Conservation (phyloP, 1,140 invertebrate species). For the Stratiolaelaps scimitus region DNA sequence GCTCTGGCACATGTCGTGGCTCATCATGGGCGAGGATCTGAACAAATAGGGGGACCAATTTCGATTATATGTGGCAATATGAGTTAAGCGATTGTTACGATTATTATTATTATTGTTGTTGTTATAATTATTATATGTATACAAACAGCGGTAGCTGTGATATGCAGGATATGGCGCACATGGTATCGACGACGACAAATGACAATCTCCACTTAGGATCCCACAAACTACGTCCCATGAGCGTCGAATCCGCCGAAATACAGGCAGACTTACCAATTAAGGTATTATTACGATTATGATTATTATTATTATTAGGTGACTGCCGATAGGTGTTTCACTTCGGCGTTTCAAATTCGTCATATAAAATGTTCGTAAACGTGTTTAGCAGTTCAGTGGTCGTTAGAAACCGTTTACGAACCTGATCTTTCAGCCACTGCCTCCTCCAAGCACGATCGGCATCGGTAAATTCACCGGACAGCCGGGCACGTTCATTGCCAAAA, state of each 20-base stretch:
- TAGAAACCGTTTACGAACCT: conserved; percentile 32
- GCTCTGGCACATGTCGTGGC: conserved; percentile 37
- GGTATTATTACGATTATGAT: no score
- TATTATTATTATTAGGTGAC: no score
- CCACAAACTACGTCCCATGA: no score
- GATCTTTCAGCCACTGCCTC: conserved; percentile 41
- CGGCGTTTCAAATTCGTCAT: background rate
- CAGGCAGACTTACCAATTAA: no score
- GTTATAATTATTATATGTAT: no score
- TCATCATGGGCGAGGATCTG: conserved; percentile 38
- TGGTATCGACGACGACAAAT: no score
- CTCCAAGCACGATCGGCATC: conserved; percentile 39
- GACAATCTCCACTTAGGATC: no score
- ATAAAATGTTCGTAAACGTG: background rate
- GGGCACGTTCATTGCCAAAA: background rate
- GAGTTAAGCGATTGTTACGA: background rate
- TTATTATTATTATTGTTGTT: no score
- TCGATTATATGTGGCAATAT: background rate
- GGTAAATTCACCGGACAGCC: conserved; percentile 35
- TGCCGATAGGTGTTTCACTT: no score
- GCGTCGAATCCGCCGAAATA: no score
- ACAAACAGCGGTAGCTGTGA: no score
- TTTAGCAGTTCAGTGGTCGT: background rate
- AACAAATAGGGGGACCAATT: background rate
- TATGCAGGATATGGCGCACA: no score